A percentile compares a stretch with the other conserved stretches of the same genome.
phyloP scores from a whole-genome alignment of 2,888 invertebrate species.

The Lepidocyrtoides sp. region DNA sequence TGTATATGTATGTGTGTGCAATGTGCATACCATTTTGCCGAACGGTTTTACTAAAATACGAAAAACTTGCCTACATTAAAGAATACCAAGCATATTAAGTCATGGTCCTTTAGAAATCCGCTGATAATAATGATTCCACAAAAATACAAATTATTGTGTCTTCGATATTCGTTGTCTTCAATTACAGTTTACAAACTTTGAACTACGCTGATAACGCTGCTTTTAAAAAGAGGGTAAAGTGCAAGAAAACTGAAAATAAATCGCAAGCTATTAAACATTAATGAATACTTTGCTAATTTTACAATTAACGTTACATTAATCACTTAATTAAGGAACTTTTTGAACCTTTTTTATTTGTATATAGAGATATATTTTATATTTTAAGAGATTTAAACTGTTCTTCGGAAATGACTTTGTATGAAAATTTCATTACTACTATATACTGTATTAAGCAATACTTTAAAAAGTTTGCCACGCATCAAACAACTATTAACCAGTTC shows the following conservation, averaged over 20 bases:
- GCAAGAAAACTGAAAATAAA: constrained; percentile 46
- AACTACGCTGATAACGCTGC: too few relatives aligned
- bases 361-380: constrained; percentile 37
- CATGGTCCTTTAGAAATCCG: too few relatives aligned
- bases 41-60: too few relatives aligned
- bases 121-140: too few relatives aligned
- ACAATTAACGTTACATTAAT: constrained; percentile 11
- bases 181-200: too few relatives aligned
- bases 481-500: constrained; percentile 5
- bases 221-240: constrained; percentile 35
- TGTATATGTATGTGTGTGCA: too few relatives aligned
- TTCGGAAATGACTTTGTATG: constrained; percentile 58
- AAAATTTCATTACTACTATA: background rate
- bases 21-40: background rate
- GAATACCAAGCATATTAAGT: too few relatives aligned
- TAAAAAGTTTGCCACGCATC: background rate
- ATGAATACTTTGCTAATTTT: background rate
- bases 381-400: constrained; percentile 52
- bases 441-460: constrained; percentile 6
- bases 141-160: too few relatives aligned
- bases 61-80: too few relatives aligned
- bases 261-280: background rate
- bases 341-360: constrained; percentile 45
- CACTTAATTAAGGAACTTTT: constrained; percentile 12
- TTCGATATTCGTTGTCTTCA: too few relatives aligned